A percentile compares a stretch with the other conserved stretches of the same genome.
Conservation (phyloP, 2,113 vertebrate species). For the Saguinus midas region DNA sequence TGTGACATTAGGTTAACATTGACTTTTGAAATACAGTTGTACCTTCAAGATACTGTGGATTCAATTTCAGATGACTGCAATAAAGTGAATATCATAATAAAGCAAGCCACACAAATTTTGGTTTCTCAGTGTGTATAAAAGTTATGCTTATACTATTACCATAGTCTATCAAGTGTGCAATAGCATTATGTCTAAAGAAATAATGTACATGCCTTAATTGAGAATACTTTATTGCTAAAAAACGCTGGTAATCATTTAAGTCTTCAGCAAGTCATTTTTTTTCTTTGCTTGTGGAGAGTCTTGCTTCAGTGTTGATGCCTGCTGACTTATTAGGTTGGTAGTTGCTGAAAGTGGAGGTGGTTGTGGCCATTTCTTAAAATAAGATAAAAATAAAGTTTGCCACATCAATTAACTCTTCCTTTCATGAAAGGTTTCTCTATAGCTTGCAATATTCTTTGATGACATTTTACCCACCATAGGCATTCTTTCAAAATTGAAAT, state of each 20-base stretch:
- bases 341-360: not conserved
- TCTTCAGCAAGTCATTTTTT: not conserved
- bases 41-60: not conserved
- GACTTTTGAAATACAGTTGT: not conserved
- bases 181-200: not conserved
- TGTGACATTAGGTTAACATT: not conserved
- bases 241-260: not conserved
- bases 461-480: not conserved
- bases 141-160: not conserved
- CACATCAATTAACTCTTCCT: not conserved
- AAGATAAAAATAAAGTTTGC: not conserved
- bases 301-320: not conserved
- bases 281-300: not conserved
- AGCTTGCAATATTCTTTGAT: not conserved
- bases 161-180: not conserved
- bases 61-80: not conserved
- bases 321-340: not conserved
- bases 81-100: not conserved
- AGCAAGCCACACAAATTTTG: not conserved
- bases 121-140: not conserved
- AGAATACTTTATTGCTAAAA: not conserved
- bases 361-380: not conserved
- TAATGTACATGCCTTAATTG: not conserved
- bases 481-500: not conserved
- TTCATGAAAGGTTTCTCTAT: not conserved